Conservation (phyloP, 2,113 vertebrate species). For the Grallaria varia region DNA sequence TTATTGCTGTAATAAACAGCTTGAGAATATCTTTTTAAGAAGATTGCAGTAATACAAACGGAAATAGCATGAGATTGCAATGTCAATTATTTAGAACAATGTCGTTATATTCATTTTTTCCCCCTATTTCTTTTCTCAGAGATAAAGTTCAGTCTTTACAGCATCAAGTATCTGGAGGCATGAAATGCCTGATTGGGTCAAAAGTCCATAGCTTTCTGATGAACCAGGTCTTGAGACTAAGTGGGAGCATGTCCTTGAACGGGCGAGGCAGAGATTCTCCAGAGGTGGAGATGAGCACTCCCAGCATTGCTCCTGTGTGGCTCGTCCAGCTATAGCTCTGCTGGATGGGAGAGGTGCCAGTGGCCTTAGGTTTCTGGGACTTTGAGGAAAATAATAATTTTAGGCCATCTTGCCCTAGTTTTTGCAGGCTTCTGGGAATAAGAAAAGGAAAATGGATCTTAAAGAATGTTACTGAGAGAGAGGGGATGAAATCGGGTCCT, state of each 20-base stretch:
- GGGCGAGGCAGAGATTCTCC: not conserved
- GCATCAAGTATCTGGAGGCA: not conserved
- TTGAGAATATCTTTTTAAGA: constrained; percentile 66
- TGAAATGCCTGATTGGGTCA: not conserved
- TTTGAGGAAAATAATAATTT: constrained; percentile 63
- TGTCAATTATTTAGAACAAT: constrained; percentile 37
- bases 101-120: constrained; percentile 32
- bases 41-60: constrained; percentile 58
- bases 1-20: constrained; percentile 72
- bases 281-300: not conserved
- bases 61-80: constrained; percentile 56
- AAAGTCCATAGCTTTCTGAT: not conserved
- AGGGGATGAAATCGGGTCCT: constrained; percentile 19
- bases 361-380: constrained; percentile 18
- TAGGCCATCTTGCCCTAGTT: constrained; percentile 60
- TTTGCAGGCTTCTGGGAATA: constrained; percentile 63
- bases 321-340: not conserved
- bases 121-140: constrained; percentile 18
- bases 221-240: not conserved
- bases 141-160: constrained; percentile 22
- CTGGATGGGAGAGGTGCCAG: not conserved
- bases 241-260: not conserved
- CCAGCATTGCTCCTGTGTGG: rapidly evolving
- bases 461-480: constrained; percentile 40
- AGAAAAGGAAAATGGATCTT: constrained; percentile 55